Evolutionary conservation across 1,140 invertebrate species (phyloP), one percentile per base, ranked within the genome.

Genomic region (Drosophila watanabei): DNA sequence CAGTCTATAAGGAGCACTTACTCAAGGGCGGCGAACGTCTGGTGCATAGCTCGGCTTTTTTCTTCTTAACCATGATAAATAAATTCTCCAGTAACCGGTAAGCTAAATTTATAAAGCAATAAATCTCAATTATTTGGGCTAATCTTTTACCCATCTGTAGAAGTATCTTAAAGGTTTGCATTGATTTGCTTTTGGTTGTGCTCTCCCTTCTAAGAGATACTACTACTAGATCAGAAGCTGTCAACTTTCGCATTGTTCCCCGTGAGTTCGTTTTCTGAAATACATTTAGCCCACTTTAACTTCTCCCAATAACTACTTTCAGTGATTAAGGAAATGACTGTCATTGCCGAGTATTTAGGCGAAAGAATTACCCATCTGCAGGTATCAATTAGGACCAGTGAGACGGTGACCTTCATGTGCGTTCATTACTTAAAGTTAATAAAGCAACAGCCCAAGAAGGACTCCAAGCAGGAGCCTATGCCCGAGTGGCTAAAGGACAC

Each of bases 401-500:
- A 85, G 41, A 69, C 61, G 0, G 60, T 89, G 32, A 76, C 70
- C 11, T 49, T 56, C 5, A 76, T 89, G 7, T 82, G 86, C 37
- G 30, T 46, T 5, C 70, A 89, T 32, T 90, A 70, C 51, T 43
- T 43, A 18, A 59, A 45, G 6, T 35, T 39, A 8, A 14, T 18
- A n/a, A 30, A 57, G 8, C 9, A 11, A 9, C 35, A 57, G 20
- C 14, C 20, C 10, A 16, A 28, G 16, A 61, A 6, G 0, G 28
- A 54, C 4, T 1, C 37, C 5, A 13, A 37, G 10, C 16, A 5
- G 8, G 24, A n/a, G n/a, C 41, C 24, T 9, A 63, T 73, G 43
- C 79, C 86, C 0, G 51, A 71, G 10, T 86, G 79, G 71, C 45
- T 86, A 5, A 56, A 75, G 51, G 79, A 79, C 10, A 76, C 82